A percentile compares a stretch with the other conserved stretches of the same genome.
Evolutionary conservation across 2,888 invertebrate genomes (phyloP).

Genomic region (Quadriops clusia): DNA sequence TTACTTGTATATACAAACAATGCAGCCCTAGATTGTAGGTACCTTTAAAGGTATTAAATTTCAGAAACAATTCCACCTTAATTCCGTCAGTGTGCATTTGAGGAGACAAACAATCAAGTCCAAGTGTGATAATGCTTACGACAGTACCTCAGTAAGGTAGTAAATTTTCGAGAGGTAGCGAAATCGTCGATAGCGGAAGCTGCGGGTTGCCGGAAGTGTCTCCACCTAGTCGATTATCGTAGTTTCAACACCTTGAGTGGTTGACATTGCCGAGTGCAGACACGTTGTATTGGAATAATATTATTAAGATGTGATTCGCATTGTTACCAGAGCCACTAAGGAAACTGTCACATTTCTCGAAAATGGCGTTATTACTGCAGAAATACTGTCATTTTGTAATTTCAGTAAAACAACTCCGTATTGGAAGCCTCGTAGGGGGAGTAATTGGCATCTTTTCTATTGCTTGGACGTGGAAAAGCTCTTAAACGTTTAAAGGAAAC

Average conservation of each 20-base stretch:
- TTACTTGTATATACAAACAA: too few relatives aligned
- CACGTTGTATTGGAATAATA: conserved; percentile 7
- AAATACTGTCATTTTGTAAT: too few relatives aligned
- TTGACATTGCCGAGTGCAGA: conserved; percentile 5
- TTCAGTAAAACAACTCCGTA: too few relatives aligned
- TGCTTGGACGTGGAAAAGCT: too few relatives aligned
- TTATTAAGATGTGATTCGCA: conserved; percentile 5
- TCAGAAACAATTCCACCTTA: conserved; percentile 5
- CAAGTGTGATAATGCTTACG: conserved; percentile 6
- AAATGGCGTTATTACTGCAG: too few relatives aligned
- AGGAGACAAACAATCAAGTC: conserved; percentile 7
- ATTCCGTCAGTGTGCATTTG: conserved; percentile 1
- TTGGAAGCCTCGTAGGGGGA: too few relatives aligned
- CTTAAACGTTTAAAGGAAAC: too few relatives aligned
- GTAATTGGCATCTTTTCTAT: too few relatives aligned
- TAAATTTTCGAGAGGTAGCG: conserved; percentile 1
- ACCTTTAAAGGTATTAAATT: too few relatives aligned
- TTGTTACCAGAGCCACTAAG: too few relatives aligned
- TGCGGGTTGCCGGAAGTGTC: conserved; percentile 6
- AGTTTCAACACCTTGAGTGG: conserved; percentile 2
- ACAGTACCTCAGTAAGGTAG: conserved; percentile 4
- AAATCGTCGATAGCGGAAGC: conserved; percentile 3
- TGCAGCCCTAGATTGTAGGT: too few relatives aligned
- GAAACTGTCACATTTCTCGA: too few relatives aligned
- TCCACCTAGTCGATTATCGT: conserved; percentile 8